phyloP scores from a whole-genome alignment of 2,113 vertebrate genomes.

The Eublepharis macularius region DNA sequence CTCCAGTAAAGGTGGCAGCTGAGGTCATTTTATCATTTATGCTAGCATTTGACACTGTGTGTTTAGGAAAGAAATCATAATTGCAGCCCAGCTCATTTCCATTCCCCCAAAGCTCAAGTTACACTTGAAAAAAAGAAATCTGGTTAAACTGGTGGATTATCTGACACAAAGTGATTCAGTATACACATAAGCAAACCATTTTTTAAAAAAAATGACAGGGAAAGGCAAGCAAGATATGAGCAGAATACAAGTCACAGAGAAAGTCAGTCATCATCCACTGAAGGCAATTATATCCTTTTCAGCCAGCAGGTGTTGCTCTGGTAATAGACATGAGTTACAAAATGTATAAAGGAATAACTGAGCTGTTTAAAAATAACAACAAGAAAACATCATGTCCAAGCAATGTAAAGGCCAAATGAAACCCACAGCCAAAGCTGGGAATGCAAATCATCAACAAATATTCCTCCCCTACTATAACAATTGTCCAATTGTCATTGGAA shows the following conservation, averaged over 20 bases:
- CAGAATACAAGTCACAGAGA: constrained; percentile 1
- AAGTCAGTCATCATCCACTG: constrained; percentile 15
- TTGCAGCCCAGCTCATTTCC: not conserved
- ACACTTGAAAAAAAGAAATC: not conserved
- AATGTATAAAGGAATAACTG: constrained; percentile 25
- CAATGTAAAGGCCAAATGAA: constrained; percentile 17
- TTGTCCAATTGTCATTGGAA: constrained; percentile 4
- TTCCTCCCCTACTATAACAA: constrained; percentile 19
- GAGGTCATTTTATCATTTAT: not conserved
- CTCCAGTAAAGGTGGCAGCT: not conserved
- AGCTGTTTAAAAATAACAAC: constrained; percentile 34
- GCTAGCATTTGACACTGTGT: not conserved
- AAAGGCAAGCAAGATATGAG: not conserved
- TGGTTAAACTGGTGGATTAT: not conserved
- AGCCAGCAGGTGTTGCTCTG: constrained; percentile 68
- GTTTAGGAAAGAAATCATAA: not conserved
- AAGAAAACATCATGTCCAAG: constrained; percentile 17
- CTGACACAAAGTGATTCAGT: not conserved
- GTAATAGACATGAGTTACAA: constrained; percentile 38
- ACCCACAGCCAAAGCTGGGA: constrained; percentile 14
- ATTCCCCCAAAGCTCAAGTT: not conserved
- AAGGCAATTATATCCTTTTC: constrained; percentile 36
- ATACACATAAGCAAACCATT: not conserved
- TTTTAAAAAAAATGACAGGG: not conserved
- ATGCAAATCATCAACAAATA: constrained; percentile 30